phyloP scores from a whole-genome alignment of 35 echinoderm and acorn worm genomes.

The Hemicentrotus pulcherrimus region DNA sequence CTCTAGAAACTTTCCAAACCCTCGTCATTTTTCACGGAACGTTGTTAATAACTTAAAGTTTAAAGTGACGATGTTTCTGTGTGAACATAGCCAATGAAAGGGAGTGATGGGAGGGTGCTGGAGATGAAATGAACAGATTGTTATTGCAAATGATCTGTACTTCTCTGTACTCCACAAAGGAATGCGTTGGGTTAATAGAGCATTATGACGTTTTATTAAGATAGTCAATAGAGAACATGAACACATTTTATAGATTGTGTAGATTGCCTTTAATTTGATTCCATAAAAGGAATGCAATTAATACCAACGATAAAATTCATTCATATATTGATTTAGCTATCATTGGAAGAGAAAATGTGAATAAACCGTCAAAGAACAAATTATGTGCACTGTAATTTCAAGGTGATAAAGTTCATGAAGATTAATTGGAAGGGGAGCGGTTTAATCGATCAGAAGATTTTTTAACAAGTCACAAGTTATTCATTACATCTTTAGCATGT shows the following conservation, averaged over 20 bases:
- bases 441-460: background rate
- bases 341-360: background rate
- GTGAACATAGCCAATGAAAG: background rate
- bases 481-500: background rate
- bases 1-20: too few relatives aligned
- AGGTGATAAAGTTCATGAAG: background rate
- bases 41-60: too few relatives aligned
- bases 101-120: background rate
- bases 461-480: background rate
- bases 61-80: too few relatives aligned
- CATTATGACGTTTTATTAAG: background rate
- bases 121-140: background rate
- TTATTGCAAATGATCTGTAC: background rate
- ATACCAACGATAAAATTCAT: background rate
- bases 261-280: background rate
- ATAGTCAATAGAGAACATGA: background rate
- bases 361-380: background rate
- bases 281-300: background rate
- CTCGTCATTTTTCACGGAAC: too few relatives aligned
- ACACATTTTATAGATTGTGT: background rate
- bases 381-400: background rate
- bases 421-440: background rate
- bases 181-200: background rate
- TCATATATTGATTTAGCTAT: background rate
- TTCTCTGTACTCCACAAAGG: background rate